phyloP scores from a whole-genome alignment of 1,140 invertebrate species.

The Cyclina sinensis region DNA sequence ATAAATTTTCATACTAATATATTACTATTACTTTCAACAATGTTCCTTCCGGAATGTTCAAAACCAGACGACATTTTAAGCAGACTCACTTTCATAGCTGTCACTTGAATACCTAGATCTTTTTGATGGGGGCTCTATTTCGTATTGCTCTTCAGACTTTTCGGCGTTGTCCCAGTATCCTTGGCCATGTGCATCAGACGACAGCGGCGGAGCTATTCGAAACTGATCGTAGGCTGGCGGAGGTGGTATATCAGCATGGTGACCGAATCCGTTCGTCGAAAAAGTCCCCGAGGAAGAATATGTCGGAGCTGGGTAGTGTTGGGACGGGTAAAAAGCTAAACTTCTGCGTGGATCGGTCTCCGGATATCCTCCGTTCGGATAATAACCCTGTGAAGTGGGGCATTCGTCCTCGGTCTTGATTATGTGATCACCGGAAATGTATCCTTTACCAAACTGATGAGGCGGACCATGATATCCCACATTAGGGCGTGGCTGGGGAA shows the following conservation, averaged over 20 bases:
- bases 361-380: slow-evolving; percentile 24
- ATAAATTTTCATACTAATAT: too few species aligned
- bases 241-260: not conserved
- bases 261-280: not conserved
- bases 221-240: slow-evolving; percentile 27
- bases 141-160: slow-evolving; percentile 11
- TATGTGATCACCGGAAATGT: not conserved
- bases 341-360: not conserved
- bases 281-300: not conserved
- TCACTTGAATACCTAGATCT: slow-evolving; percentile 20
- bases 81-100: not conserved
- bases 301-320: not conserved
- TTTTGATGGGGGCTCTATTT: slow-evolving; percentile 38
- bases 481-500: not conserved
- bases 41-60: too few species aligned
- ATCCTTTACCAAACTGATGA: not conserved
- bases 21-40: too few species aligned
- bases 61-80: not conserved
- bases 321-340: not conserved
- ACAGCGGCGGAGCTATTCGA: slow-evolving; percentile 5
- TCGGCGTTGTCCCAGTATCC: slow-evolving; percentile 30
- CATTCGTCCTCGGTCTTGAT: not conserved
- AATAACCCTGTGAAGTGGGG: not conserved
- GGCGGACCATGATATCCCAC: not conserved
- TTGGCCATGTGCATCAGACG: not conserved